phyloP scores from a whole-genome alignment of 1,140 invertebrate genomes.

The Cotesia vestalis region DNA sequence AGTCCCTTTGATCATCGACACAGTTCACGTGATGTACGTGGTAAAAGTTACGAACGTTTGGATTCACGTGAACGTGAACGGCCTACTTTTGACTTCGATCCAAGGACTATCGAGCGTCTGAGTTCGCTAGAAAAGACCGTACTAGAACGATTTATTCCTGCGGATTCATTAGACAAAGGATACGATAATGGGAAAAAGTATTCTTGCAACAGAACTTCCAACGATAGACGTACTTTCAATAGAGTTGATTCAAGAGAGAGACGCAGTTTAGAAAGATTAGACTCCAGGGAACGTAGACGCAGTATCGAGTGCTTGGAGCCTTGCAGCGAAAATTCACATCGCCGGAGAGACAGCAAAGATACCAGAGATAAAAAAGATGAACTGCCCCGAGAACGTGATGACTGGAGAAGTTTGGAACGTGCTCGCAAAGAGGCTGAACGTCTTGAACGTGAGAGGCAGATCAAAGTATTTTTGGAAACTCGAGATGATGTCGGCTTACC shows the following conservation, averaged over 20 bases:
- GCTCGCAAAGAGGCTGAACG: conserved; percentile 59
- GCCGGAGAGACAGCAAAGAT: conserved; percentile 40
- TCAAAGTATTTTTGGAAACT: conserved; percentile 53
- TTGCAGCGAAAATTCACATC: conserved; percentile 31
- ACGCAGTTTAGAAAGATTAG: conserved; percentile 39
- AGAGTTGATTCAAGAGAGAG: conserved; percentile 43
- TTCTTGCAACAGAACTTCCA: conserved; percentile 35
- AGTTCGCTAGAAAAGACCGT: conserved; percentile 42
- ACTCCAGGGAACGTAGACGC: conserved; percentile 42
- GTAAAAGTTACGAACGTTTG: conserved; percentile 57
- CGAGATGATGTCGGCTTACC: conserved; percentile 50
- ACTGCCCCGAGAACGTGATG: conserved; percentile 57
- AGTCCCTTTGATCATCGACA: conserved; percentile 48
- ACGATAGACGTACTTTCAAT: conserved; percentile 39
- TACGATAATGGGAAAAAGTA: conserved; percentile 39
- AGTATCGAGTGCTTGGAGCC: conserved; percentile 41
- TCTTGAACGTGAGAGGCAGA: conserved; percentile 54
- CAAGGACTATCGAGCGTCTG: conserved; percentile 52
- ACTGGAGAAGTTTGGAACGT: conserved; percentile 60
- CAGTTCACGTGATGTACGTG: conserved; percentile 47
- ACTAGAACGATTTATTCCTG: conserved; percentile 12
- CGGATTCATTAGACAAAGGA: not conserved
- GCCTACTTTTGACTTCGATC: conserved; percentile 58
- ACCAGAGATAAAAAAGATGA: conserved; percentile 48
- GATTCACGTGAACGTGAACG: conserved; percentile 48